Evolutionary conservation across 2,888 invertebrate species (phyloP).

Genomic region (Lepidochrysops patricia): DNA sequence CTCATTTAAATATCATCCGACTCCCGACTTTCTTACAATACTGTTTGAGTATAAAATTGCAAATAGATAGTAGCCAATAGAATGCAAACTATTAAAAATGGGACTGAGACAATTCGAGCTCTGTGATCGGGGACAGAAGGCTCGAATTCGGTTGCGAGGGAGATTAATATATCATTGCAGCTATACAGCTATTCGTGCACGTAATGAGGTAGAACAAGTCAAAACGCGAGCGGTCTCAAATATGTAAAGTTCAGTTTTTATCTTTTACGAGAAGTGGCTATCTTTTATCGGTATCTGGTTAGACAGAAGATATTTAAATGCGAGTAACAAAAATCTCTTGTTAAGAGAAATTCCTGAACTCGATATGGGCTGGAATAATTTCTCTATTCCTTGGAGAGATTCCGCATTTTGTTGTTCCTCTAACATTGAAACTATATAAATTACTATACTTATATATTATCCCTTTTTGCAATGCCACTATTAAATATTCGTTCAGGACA

Average conservation of each 20-base stretch:
- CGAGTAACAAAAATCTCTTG: constrained; percentile 8
- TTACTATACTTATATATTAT: too few species aligned
- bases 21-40: constrained; percentile 51
- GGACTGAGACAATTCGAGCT: constrained; percentile 21
- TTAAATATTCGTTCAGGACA: too few species aligned
- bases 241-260: constrained; percentile 36
- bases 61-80: constrained; percentile 38
- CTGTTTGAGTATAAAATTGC: constrained; percentile 60
- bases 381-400: not conserved
- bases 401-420: not conserved
- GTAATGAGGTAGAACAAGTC: constrained; percentile 67
- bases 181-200: constrained; percentile 50
- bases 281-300: constrained; percentile 31
- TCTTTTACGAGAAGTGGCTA: constrained; percentile 31
- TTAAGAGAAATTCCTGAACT: constrained; percentile 5
- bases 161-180: constrained; percentile 23
- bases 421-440: not conserved
- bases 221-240: constrained; percentile 46
- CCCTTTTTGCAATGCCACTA: too few species aligned
- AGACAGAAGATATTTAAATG: constrained; percentile 17
- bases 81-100: constrained; percentile 25
- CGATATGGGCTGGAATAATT: not conserved
- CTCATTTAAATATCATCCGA: constrained; percentile 43
- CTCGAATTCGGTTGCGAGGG: constrained; percentile 21
- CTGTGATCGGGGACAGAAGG: constrained; percentile 13